A percentile compares a stretch with the other conserved stretches of the same genome.
phyloP scores from a whole-genome alignment of 2,113 vertebrate species.

The Phainopepla nitens region DNA sequence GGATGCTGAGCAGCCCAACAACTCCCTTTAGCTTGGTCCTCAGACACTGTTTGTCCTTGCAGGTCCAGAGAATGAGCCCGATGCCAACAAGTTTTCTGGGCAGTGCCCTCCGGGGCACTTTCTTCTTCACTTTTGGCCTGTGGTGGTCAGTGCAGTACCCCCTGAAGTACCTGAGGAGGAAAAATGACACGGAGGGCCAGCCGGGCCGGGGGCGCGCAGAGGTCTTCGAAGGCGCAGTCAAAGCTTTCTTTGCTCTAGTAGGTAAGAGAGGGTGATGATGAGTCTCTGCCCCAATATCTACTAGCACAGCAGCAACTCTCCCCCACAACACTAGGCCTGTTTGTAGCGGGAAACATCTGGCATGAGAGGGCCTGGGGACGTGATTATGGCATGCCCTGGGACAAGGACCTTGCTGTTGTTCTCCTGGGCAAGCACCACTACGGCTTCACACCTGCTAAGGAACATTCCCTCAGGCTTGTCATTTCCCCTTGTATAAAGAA shows the following conservation, averaged over 20 bases:
- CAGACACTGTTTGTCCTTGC: background rate
- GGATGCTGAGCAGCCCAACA: background rate
- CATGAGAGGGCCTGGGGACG: no score
- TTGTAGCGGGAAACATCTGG: background rate
- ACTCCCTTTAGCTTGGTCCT: background rate
- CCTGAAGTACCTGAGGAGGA: slow-evolving; percentile 73
- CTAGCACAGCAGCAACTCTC: background rate
- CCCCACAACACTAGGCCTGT: accelerated
- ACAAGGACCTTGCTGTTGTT: accelerated
- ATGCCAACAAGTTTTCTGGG: slow-evolving; percentile 87
- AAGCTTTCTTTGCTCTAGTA: slow-evolving; percentile 77
- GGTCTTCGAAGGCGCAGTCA: slow-evolving; percentile 75
- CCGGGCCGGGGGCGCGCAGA: slow-evolving; percentile 56
- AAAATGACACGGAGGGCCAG: background rate
- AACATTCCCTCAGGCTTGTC: background rate
- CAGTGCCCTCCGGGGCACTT: slow-evolving; percentile 87
- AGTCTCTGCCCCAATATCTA: background rate
- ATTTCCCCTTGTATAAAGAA: background rate
- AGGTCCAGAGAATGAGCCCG: background rate
- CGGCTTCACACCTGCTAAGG: accelerated
- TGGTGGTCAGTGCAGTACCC: slow-evolving; percentile 85
- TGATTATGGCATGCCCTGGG: accelerated
- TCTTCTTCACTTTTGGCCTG: slow-evolving; percentile 84
- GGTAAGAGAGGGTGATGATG: slow-evolving; percentile 72
- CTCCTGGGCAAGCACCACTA: background rate